Evolutionary conservation across 1,140 invertebrate genomes (phyloP).

Genomic region (Polyergus mexicanus): DNA sequence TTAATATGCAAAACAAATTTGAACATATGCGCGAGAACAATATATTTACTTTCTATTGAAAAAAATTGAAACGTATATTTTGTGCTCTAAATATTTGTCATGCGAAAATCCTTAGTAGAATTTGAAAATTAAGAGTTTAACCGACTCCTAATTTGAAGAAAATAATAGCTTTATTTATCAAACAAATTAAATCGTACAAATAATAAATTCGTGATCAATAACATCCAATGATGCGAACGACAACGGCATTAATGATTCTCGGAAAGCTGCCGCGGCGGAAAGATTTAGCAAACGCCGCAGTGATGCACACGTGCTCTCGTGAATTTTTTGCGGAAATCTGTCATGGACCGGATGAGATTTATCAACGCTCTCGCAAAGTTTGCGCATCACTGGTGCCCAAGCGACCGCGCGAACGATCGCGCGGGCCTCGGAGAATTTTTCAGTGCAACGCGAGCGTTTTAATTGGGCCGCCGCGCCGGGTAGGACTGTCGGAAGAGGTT

Average conservation of each 20-base stretch:
- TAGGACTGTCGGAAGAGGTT: constrained; percentile 67
- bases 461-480: constrained; percentile 64
- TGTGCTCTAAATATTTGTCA: neutral
- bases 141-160: neutral
- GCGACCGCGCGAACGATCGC: constrained; percentile 22
- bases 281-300: constrained; percentile 49
- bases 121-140: constrained; percentile 8
- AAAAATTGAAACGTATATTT: neutral
- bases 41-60: constrained; percentile 17
- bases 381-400: constrained; percentile 60
- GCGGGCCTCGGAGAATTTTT: constrained; percentile 55
- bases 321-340: constrained; percentile 74
- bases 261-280: constrained; percentile 43
- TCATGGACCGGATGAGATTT: constrained; percentile 77
- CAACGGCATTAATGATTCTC: constrained; percentile 66
- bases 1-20: constrained; percentile 42
- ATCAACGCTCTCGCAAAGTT: constrained; percentile 74
- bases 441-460: constrained; percentile 61
- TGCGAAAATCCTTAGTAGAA: neutral
- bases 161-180: constrained; percentile 7
- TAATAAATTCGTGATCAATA: constrained; percentile 58
- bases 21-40: neutral
- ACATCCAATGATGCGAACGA: constrained; percentile 58
- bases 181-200: neutral
- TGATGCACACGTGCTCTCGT: constrained; percentile 67